Evolutionary conservation across 1,140 invertebrate species (phyloP).

Genomic region (Notospermus geniculatus): DNA sequence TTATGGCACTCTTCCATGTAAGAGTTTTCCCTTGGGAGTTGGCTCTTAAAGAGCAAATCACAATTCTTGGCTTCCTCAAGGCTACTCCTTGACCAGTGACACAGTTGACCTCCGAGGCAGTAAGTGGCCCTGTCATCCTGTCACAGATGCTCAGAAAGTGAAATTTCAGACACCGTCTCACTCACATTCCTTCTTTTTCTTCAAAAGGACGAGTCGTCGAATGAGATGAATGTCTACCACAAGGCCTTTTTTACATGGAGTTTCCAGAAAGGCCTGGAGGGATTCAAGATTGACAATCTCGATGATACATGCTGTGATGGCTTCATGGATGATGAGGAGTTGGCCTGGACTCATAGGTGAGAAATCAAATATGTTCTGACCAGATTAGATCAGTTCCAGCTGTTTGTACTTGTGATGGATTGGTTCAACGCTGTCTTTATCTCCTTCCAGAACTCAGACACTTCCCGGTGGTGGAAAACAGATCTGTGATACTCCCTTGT

Average conservation of each 20-base stretch:
- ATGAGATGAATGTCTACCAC: conserved; percentile 71
- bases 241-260: conserved; percentile 73
- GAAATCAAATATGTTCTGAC: no score
- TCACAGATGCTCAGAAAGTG: no score
- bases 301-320: conserved; percentile 7
- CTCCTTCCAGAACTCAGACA: not conserved
- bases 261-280: conserved; percentile 63
- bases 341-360: conserved; percentile 10
- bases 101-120: no score
- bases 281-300: conserved; percentile 38
- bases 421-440: not conserved
- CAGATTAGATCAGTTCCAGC: no score
- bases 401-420: no score
- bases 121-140: no score
- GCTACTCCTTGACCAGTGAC: no score
- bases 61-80: no score
- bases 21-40: no score
- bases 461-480: not conserved
- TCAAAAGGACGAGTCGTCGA: no score
- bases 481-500: conserved; percentile 38
- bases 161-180: not conserved
- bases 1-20: no score
- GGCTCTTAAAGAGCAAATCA: no score
- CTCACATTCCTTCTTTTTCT: not conserved
- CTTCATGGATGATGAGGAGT: conserved; percentile 2